These are phyloP conservation scores for Rhabditoides inermis DNA, from an alignment of 2,888 invertebrate species.

Conservation along the genomic window DNA sequence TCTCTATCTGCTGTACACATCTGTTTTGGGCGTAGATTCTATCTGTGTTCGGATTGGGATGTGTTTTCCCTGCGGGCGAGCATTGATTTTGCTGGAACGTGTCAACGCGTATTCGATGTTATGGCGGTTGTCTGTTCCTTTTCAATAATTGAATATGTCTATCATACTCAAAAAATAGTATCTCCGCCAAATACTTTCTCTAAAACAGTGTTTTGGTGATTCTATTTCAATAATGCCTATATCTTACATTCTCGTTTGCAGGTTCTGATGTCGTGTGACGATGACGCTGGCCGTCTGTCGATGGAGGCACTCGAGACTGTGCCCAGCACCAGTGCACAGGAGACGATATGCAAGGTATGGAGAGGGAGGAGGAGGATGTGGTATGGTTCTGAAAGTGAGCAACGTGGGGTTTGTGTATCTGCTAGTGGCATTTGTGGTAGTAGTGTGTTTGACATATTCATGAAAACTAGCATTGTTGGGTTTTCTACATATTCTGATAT, in stretches of 20 bases:
- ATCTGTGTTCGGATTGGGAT: too few relatives aligned
- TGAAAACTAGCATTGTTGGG: not conserved
- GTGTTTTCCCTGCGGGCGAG: too few relatives aligned
- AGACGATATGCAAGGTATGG: conserved; percentile 49
- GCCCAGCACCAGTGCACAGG: conserved; percentile 31
- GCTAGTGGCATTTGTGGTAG: not conserved
- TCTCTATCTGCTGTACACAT: too few relatives aligned
- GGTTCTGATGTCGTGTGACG: conserved; percentile 57
- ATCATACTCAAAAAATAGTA: too few relatives aligned
- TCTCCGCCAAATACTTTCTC: too few relatives aligned
- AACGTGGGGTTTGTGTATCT: not conserved
- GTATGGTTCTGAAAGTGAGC: not conserved
- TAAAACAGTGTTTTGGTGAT: too few relatives aligned
- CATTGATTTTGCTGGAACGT: too few relatives aligned
- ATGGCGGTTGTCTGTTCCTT: too few relatives aligned
- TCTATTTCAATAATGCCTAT: not conserved
- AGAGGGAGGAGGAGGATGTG: not conserved
- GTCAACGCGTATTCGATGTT: too few relatives aligned
- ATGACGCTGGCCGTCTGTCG: conserved; percentile 30
- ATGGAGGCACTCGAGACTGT: conserved; percentile 30
- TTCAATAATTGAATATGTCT: too few relatives aligned
- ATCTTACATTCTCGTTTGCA: conserved; percentile 63
- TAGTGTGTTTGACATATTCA: not conserved
- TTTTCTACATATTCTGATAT: not conserved
- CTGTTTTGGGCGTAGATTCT: too few relatives aligned